These are phyloP conservation scores for Synanthedon myopaeformis DNA, from an alignment of 2,888 invertebrate genomes.

Conservation along the genomic window DNA sequence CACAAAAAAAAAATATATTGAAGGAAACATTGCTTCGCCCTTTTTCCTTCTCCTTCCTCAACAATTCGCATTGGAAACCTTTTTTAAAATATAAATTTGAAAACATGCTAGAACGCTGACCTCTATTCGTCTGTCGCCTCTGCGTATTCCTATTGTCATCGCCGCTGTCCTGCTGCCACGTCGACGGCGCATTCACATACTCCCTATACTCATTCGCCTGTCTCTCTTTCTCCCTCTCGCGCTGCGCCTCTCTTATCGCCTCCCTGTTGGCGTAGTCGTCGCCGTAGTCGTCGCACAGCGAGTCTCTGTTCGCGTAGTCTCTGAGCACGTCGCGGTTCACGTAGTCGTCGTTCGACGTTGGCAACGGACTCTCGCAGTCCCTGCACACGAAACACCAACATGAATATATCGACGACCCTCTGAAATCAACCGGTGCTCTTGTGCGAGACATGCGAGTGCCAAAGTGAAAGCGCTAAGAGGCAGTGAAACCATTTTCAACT, in stretches of 20 bases:
- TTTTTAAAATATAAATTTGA: not conserved
- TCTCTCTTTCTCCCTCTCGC: constrained; percentile 44
- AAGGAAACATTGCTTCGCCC: too few relatives aligned
- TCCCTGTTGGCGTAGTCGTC: constrained; percentile 66
- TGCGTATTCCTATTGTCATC: constrained; percentile 58
- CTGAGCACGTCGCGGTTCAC: constrained; percentile 56
- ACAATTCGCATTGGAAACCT: not conserved
- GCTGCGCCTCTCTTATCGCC: constrained; percentile 61
- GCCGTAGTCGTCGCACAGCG: constrained; percentile 58
- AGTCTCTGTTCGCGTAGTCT: constrained; percentile 60
- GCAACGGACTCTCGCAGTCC: constrained; percentile 61
- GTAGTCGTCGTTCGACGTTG: constrained; percentile 56
- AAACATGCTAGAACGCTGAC: constrained; percentile 18
- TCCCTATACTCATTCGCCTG: constrained; percentile 55
- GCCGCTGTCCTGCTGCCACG: constrained; percentile 40
- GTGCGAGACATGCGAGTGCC: constrained; percentile 23
- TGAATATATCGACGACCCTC: constrained; percentile 54
- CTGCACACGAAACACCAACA: constrained; percentile 66
- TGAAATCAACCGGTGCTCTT: constrained; percentile 48
- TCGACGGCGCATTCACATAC: constrained; percentile 60
- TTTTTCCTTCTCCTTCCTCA: too few relatives aligned
- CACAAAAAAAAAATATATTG: too few relatives aligned
- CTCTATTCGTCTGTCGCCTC: constrained; percentile 43
- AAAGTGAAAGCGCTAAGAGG: not conserved
- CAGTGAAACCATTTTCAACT: not conserved